Conservation (phyloP, 2,797 vertebrate species). For the Apodemus agrarius region DNA sequence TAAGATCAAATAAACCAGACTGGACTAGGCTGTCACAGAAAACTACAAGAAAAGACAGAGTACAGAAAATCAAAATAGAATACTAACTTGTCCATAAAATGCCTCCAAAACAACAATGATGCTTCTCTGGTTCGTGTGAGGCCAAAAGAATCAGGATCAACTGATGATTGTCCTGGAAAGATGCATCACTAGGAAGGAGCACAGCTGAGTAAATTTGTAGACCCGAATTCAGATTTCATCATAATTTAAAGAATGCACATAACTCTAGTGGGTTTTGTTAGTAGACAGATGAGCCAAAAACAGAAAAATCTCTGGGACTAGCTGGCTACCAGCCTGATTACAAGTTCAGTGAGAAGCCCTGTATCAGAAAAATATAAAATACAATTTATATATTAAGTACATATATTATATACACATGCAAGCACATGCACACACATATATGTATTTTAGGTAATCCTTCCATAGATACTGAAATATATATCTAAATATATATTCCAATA, state of each 20-base stretch:
- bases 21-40: not conserved
- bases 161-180: not conserved
- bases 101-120: not conserved
- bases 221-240: not conserved
- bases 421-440: not conserved
- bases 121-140: not conserved
- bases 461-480: not conserved
- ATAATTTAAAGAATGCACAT: not conserved
- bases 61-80: not conserved
- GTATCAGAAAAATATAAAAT: not conserved
- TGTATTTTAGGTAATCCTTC: not conserved
- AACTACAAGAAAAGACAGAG: not conserved
- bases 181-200: not conserved
- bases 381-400: not conserved
- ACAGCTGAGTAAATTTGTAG: not conserved
- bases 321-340: no score
- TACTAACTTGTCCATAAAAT: not conserved
- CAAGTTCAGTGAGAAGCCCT: not conserved
- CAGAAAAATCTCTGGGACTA: not conserved
- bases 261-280: not conserved
- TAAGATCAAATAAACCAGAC: not conserved
- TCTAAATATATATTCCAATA: not conserved
- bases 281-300: not conserved
- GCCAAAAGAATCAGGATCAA: not conserved
- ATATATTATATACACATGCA: not conserved